Evolutionary conservation across 1,140 invertebrate species (phyloP).

Genomic region (Globodera rostochiensis): DNA sequence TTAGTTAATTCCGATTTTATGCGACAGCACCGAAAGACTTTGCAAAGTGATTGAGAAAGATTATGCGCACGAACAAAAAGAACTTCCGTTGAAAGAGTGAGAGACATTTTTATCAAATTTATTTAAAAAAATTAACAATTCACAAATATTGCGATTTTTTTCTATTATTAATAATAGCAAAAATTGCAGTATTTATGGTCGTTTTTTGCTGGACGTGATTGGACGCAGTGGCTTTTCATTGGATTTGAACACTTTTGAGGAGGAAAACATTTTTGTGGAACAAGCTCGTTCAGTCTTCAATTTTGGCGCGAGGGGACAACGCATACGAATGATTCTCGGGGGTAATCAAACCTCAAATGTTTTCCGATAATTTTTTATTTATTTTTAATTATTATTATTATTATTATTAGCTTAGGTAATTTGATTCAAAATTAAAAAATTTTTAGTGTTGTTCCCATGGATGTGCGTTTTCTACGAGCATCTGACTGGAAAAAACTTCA

Average conservation of each 20-base stretch:
- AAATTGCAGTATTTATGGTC: constrained; percentile 20
- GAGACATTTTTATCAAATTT: neutral
- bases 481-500: neutral
- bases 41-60: constrained; percentile 1
- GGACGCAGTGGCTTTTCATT: constrained; percentile 31
- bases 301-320: constrained; percentile 3
- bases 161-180: neutral
- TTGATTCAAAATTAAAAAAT: neutral
- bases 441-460: constrained; percentile 20
- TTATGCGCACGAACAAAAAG: constrained; percentile 9
- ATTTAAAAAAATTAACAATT: neutral
- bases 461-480: neutral
- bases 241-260: constrained; percentile 30
- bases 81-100: constrained; percentile 18
- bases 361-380: neutral
- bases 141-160: neutral
- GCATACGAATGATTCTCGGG: neutral
- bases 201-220: constrained; percentile 33
- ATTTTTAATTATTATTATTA: neutral
- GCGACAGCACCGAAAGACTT: constrained; percentile 3
- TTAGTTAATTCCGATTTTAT: constrained; percentile 21
- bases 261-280: constrained; percentile 2
- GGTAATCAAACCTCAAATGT: neutral
- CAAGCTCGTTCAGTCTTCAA: neutral
- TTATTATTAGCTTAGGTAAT: neutral